Percentiles rank a stretch among this genome's conserved stretches.
Evolutionary conservation across 2,888 invertebrate genomes (phyloP).

Genomic region (Augochlorella aurata): DNA sequence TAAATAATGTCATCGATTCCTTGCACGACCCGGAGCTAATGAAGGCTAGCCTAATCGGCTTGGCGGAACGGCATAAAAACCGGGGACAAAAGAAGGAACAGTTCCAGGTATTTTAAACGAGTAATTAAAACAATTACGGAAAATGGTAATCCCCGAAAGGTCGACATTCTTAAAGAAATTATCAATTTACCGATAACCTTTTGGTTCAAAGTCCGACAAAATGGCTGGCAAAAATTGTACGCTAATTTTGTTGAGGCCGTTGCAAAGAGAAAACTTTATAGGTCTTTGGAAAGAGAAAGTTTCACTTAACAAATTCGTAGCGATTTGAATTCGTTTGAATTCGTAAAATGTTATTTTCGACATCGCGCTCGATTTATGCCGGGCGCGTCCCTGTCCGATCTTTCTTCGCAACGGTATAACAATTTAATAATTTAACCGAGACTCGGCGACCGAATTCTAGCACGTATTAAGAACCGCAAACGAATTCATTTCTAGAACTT

Average conservation of each 20-base stretch:
- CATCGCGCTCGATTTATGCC: no score
- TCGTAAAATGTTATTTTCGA: not conserved
- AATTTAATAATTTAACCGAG: not conserved
- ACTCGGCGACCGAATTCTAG: not conserved
- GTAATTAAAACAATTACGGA: not conserved
- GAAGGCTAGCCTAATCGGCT: slow-evolving; percentile 75
- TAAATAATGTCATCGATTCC: slow-evolving; percentile 83
- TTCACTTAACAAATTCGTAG: not conserved
- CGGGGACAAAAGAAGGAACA: slow-evolving; percentile 80
- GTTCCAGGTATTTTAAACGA: slow-evolving; percentile 70
- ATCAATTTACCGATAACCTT: not conserved
- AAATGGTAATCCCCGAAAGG: no score
- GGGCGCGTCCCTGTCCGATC: no score
- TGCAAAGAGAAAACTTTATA: not conserved
- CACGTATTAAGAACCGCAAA: not conserved
- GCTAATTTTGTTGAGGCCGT: not conserved
- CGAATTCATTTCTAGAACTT: slow-evolving; percentile 79
- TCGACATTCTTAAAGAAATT: not conserved
- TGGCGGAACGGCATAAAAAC: slow-evolving; percentile 82
- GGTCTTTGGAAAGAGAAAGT: not conserved
- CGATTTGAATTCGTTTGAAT: not conserved
- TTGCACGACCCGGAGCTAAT: slow-evolving; percentile 82
- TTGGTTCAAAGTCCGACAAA: not conserved
- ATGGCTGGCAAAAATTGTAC: not conserved
- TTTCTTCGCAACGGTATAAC: not conserved